Evolutionary conservation across 2,113 vertebrate species (phyloP).

Genomic region (Dendropsophus ebraccatus): DNA sequence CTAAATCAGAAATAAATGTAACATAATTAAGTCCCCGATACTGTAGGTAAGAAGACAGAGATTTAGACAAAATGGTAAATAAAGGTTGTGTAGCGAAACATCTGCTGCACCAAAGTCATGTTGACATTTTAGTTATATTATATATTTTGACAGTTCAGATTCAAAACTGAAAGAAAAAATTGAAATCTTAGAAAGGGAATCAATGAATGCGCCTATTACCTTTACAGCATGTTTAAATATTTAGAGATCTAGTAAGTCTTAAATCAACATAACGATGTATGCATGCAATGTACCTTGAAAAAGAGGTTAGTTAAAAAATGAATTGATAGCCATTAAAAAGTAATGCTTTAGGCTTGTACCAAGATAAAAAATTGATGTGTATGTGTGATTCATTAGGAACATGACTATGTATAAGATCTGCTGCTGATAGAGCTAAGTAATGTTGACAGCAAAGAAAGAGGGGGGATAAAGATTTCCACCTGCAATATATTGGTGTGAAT

Average conservation of each 20-base stretch:
- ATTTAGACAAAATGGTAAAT: conserved; percentile 51
- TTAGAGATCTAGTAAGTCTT: background rate
- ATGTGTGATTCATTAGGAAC: background rate
- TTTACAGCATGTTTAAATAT: conserved; percentile 13
- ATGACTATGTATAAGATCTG: background rate
- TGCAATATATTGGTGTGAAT: background rate
- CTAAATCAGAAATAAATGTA: conserved; percentile 35
- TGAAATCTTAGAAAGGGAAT: background rate
- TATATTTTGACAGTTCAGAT: conserved; percentile 34
- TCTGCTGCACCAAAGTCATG: conserved; percentile 13
- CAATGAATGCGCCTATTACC: background rate
- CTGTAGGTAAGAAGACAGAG: conserved; percentile 20
- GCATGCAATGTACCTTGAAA: conserved; percentile 6
- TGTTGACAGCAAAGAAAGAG: background rate
- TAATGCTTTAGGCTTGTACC: background rate
- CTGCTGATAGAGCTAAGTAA: background rate
- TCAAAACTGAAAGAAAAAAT: background rate
- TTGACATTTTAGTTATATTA: conserved; percentile 45
- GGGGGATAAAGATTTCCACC: background rate
- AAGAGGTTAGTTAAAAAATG: background rate
- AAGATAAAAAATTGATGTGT: conserved; percentile 2
- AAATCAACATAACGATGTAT: conserved; percentile 6
- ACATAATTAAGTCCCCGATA: conserved; percentile 33
- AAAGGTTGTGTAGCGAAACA: conserved; percentile 32
- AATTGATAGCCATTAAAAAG: conserved; percentile 14